phyloP scores from a whole-genome alignment of 2,797 vertebrate genomes.

The Melanitta fusca region DNA sequence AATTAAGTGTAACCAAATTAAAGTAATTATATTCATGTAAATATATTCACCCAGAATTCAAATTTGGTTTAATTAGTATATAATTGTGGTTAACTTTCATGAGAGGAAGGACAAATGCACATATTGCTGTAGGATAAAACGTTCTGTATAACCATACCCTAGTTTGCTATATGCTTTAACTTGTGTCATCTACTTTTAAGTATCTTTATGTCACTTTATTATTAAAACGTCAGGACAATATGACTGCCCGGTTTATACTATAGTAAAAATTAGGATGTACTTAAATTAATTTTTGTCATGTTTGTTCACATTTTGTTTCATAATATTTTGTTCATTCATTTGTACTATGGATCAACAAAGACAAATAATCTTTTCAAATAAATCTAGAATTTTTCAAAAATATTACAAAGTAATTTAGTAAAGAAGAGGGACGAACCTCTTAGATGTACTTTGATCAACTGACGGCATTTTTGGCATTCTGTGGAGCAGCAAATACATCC shows the following conservation, averaged over 20 bases:
- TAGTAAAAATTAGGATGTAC: background rate
- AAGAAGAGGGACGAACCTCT: background rate
- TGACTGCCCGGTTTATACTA: background rate
- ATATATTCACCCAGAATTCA: background rate
- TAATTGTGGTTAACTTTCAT: conserved; percentile 31
- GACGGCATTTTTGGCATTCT: background rate
- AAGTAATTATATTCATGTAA: conserved; percentile 1
- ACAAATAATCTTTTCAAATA: background rate
- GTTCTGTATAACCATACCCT: background rate
- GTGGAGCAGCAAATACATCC: background rate
- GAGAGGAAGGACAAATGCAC: background rate
- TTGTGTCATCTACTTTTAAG: background rate
- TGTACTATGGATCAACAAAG: background rate
- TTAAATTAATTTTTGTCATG: background rate
- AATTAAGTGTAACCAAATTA: conserved; percentile 34
- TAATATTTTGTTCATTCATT: background rate
- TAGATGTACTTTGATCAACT: background rate
- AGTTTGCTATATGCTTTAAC: background rate
- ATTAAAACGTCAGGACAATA: background rate
- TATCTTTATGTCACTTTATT: background rate
- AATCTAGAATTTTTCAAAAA: background rate
- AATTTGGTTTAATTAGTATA: conserved; percentile 11
- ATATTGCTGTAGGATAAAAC: background rate
- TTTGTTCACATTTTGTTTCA: background rate
- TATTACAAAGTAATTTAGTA: background rate